These are phyloP conservation scores for Rhabdomys dilectus DNA, from an alignment of 2,113 vertebrate species.

Conservation along the genomic window DNA sequence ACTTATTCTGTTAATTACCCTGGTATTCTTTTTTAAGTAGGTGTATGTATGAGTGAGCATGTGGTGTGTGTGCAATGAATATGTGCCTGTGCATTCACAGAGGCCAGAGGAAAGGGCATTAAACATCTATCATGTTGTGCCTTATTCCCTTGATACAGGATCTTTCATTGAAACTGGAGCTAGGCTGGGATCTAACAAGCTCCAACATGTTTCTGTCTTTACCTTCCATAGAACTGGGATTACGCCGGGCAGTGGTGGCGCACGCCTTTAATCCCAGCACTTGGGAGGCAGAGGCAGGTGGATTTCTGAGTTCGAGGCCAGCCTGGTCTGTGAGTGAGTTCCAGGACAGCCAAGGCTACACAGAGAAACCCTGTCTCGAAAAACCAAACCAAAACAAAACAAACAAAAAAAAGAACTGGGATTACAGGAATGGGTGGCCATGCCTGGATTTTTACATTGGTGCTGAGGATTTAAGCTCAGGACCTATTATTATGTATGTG, in stretches of 20 bases:
- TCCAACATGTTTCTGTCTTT: neutral
- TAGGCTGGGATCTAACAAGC: neutral
- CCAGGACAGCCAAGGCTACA: no score
- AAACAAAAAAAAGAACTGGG: no score
- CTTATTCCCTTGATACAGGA: neutral
- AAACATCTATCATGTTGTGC: neutral
- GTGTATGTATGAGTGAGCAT: neutral
- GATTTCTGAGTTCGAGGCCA: no score
- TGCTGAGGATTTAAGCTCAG: neutral
- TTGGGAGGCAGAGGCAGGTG: no score
- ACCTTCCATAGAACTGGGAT: neutral
- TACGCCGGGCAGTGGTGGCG: no score
- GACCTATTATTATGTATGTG: neutral
- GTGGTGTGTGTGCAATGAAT: neutral
- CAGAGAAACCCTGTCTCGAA: no score
- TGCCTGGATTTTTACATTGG: neutral
- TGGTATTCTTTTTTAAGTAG: neutral
- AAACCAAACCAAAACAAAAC: no score
- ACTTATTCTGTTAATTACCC: constrained; percentile 19
- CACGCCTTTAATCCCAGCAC: no score
- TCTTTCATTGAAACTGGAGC: neutral
- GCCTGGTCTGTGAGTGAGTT: no score
- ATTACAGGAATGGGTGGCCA: neutral
- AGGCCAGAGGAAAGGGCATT: neutral
- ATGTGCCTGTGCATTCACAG: neutral